These are phyloP conservation scores for Drosophila ezoana DNA, from an alignment of 2,888 invertebrate genomes.

Conservation along the genomic window DNA sequence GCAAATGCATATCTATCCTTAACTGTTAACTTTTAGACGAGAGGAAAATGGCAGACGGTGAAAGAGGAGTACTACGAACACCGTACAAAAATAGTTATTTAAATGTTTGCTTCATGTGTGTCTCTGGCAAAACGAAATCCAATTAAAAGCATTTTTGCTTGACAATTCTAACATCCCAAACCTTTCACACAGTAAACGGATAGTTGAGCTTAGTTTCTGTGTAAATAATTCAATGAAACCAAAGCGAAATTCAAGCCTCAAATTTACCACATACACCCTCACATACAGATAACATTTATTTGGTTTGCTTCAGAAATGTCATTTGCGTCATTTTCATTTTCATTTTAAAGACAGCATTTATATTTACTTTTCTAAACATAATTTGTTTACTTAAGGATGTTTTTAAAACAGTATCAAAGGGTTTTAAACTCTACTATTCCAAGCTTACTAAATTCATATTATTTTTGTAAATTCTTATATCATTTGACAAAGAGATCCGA, in stretches of 20 bases:
- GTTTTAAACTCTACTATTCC: not conserved
- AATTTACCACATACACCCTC: constrained; percentile 11
- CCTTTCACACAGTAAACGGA: constrained; percentile 32
- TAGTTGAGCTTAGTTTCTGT: constrained; percentile 58
- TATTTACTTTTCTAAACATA: constrained; percentile 32
- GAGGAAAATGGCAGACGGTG: constrained; percentile 9
- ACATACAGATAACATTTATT: not conserved
- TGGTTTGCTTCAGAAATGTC: constrained; percentile 15
- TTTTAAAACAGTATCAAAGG: not conserved
- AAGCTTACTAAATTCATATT: not conserved
- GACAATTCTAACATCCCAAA: constrained; percentile 36
- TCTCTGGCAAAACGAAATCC: constrained; percentile 46
- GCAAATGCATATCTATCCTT: constrained; percentile 39
- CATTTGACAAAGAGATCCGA: not conserved
- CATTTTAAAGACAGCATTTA: not conserved
- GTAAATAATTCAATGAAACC: constrained; percentile 66
- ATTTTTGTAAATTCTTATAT: not conserved
- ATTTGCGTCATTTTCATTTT: constrained; percentile 37
- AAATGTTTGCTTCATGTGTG: constrained; percentile 41
- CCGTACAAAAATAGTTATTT: constrained; percentile 25
- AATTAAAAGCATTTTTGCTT: constrained; percentile 64
- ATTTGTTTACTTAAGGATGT: constrained; percentile 7
- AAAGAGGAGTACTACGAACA: constrained; percentile 1
- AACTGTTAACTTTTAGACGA: constrained; percentile 41
- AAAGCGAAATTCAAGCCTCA: constrained; percentile 47